Conservation (phyloP, 2,797 vertebrate species). For the Brotula barbata region DNA sequence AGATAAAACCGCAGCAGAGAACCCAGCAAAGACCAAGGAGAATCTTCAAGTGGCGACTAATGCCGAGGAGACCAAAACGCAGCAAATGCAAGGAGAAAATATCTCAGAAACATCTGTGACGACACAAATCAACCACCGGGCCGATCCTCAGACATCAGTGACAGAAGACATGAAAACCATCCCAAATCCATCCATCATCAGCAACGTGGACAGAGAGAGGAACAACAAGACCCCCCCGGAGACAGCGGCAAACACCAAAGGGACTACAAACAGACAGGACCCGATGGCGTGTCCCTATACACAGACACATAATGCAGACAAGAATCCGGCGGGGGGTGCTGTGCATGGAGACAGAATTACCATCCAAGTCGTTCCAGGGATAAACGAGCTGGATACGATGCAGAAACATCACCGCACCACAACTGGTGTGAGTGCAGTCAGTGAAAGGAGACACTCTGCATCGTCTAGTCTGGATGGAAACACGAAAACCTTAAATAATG, state of each 20-base stretch:
- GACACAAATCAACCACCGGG: constrained; percentile 5
- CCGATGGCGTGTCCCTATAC: constrained; percentile 16
- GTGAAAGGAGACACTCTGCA: constrained; percentile 22
- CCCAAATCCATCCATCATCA: constrained; percentile 30
- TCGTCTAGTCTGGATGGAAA: constrained; percentile 27
- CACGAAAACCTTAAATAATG: constrained; percentile 17
- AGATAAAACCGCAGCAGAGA: constrained; percentile 33
- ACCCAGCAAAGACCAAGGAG: constrained; percentile 2
- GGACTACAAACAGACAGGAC: constrained; percentile 4
- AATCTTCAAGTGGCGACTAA: constrained; percentile 30
- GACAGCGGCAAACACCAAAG: constrained; percentile 17
- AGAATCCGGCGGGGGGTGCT: constrained; percentile 21
- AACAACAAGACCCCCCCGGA: background rate
- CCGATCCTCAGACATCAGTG: constrained; percentile 11
- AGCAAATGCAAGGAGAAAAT: constrained; percentile 14
- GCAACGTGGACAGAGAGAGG: constrained; percentile 30
- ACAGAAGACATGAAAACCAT: constrained; percentile 28
- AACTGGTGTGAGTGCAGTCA: constrained; percentile 9
- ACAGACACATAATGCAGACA: constrained; percentile 16
- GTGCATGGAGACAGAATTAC: constrained; percentile 66
- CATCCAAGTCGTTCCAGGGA: constrained; percentile 56
- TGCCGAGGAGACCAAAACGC: constrained; percentile 15
- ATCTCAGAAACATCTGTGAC: constrained; percentile 11
- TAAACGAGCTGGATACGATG: constrained; percentile 15
- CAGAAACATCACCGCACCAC: constrained; percentile 17